Conservation (phyloP, 2,888 invertebrate species). For the Caenorhabditis plicata region DNA sequence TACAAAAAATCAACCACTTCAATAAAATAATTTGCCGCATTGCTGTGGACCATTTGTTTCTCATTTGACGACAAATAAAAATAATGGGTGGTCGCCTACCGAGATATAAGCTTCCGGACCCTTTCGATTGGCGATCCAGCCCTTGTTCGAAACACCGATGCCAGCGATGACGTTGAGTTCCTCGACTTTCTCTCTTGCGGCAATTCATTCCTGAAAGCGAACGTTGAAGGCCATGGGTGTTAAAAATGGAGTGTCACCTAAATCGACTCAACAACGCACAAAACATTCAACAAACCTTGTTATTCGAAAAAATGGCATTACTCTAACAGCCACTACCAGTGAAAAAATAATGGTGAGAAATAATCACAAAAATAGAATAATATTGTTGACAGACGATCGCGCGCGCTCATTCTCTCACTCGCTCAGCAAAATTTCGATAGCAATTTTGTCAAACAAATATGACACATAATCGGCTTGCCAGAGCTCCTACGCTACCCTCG, state of each 20-base stretch:
- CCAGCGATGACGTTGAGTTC: slow-evolving; percentile 18
- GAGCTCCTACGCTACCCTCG: too few relatives aligned
- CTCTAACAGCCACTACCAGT: too few relatives aligned
- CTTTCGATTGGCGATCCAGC: slow-evolving; percentile 26
- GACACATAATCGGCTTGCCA: too few relatives aligned
- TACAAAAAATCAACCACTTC: not conserved
- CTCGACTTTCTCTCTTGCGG: slow-evolving; percentile 18
- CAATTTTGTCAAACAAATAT: too few relatives aligned
- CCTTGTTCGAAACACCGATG: slow-evolving; percentile 19
- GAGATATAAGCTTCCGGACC: slow-evolving; percentile 19
- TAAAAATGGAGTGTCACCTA: not conserved
- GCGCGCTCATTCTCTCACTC: too few relatives aligned
- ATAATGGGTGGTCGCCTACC: not conserved
- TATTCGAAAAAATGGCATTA: too few relatives aligned
- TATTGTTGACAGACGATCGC: too few relatives aligned
- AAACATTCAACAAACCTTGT: slow-evolving; percentile 1
- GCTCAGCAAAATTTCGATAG: too few relatives aligned
- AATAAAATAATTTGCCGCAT: slow-evolving; percentile 1
- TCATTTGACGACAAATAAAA: not conserved
- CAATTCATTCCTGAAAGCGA: too few relatives aligned
- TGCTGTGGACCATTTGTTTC: not conserved
- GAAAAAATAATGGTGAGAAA: too few relatives aligned
- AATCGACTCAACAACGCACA: not conserved
- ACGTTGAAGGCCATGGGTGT: not conserved
- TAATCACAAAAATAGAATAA: too few relatives aligned